Conservation (phyloP, 2,113 vertebrate species). For the Pimephales promelas region DNA sequence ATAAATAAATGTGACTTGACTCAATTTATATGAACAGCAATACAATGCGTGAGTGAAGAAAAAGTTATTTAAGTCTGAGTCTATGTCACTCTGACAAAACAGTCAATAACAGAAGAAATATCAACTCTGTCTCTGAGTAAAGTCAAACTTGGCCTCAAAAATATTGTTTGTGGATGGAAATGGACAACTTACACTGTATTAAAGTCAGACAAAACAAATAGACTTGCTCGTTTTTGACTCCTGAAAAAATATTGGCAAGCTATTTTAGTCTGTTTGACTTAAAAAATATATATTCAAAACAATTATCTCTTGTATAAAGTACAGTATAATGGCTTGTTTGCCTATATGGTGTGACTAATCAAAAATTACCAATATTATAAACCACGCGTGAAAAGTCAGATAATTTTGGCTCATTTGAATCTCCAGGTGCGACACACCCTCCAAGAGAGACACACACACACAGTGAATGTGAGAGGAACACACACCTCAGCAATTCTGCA, state of each 20-base stretch:
- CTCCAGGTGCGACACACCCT: constrained; percentile 54
- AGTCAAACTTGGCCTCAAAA: not conserved
- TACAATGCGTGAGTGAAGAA: not conserved
- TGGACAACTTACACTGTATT: not conserved
- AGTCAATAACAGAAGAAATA: not conserved
- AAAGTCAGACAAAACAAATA: not conserved
- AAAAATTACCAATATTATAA: not conserved
- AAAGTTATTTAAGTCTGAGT: not conserved
- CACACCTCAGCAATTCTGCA: constrained; percentile 41
- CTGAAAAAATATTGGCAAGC: not conserved
- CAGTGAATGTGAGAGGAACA: constrained; percentile 36
- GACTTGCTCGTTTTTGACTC: not conserved
- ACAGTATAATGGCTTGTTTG: not conserved
- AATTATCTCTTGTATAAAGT: not conserved
- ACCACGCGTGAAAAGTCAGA: not conserved
- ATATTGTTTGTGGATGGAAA: not conserved
- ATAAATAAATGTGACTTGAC: too few relatives aligned
- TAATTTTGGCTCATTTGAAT: constrained; percentile 26
- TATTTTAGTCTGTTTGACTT: not conserved
- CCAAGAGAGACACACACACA: constrained; percentile 4
- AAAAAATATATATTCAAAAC: not conserved
- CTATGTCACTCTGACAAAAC: not conserved
- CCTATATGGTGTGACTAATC: not conserved
- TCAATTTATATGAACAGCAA: not conserved
- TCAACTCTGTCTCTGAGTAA: not conserved